Evolutionary conservation across 2,797 vertebrate species (phyloP).

Genomic region (Lepilemur ruficaudatus): DNA sequence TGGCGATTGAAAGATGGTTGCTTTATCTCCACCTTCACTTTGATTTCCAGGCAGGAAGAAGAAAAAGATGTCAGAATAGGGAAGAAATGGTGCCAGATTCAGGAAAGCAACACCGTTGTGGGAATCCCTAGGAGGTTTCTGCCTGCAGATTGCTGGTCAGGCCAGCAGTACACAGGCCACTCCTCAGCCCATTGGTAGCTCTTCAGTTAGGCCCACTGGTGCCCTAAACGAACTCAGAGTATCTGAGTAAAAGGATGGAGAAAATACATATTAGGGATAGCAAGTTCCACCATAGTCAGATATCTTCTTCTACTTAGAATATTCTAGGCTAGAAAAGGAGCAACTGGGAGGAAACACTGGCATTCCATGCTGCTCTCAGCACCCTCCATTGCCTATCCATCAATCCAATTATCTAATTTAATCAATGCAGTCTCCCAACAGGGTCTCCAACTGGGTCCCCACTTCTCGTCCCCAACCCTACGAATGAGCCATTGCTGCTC

Average conservation of each 20-base stretch:
- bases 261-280: background rate
- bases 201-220: background rate
- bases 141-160: background rate
- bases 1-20: background rate
- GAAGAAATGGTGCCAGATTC: background rate
- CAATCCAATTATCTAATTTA: background rate
- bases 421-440: background rate
- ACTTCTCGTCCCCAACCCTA: background rate
- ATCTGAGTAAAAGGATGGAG: background rate
- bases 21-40: background rate
- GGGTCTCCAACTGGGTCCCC: no score
- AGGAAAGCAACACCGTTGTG: background rate
- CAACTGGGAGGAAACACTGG: background rate
- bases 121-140: background rate
- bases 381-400: background rate
- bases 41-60: background rate
- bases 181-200: no score
- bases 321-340: background rate
- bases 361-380: background rate
- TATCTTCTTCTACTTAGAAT: background rate
- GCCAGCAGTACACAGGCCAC: accelerated
- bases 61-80: background rate
- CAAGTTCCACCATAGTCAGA: background rate
- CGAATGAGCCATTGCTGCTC: background rate
- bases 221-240: background rate